Base-by-base conservation (phyloP, 1,140 invertebrate species). In the Sinonovacula constricta region DNA sequence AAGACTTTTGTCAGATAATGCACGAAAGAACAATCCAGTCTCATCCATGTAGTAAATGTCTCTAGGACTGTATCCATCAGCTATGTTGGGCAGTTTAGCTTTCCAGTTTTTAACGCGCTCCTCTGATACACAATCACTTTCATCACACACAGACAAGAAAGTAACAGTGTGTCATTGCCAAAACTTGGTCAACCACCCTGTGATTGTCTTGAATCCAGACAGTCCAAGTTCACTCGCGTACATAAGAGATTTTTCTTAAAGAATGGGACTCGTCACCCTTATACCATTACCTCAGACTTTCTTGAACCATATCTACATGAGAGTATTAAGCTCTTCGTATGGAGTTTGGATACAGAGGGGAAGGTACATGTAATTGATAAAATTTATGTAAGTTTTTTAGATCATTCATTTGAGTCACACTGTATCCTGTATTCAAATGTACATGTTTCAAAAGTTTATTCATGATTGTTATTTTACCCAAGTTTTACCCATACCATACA, bases 21-120 rank as follows among this genome's bases (percentile, higher is more conserved):
- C 2, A 18, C 72, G 59, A 26, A 57, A 87, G 56, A 84, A 86
- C 1, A 87, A 39, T 2, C 70, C 83, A 60, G 77, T 85, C 67
- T 85, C 78, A 66, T 86, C 82, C 26, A 65, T 51, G 63, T 87
- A 86, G 65, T 63, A 86, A 36, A 87, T 80, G 53, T 86, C 67
- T 5, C 53, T 4, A 18, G 53, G 22, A 45, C 67, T 56, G 63
- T 79, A 84, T 26, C 54, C 69, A 26, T 59, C 12, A 0, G 62
- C 18, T 30, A 81, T 59, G n/a, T 39, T 30, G 4, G 49, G 71
- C 15, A 79, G 15, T 34, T 67, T 45, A 15, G 57, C 26, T 54
- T 66, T 68, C 79, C 79, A 76, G 3, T 75, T 33, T 18, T 67
- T 0, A 7, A 81, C 65, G 15, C 28, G 36, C 49, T 74, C 56